phyloP scores from a whole-genome alignment of 2,797 vertebrate species.

The Capromys pilorides region DNA sequence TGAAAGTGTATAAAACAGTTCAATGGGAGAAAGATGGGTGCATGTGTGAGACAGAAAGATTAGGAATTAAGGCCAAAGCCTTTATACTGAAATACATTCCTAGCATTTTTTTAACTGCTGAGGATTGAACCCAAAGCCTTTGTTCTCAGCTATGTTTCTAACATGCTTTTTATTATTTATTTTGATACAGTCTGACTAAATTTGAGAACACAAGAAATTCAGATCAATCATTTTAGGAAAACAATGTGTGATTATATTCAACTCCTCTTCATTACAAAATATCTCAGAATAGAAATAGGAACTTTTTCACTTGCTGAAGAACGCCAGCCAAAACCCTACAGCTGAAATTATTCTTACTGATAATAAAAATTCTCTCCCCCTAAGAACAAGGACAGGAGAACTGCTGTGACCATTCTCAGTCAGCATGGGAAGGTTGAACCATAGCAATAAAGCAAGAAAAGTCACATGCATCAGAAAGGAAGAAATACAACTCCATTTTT shows the following conservation, averaged over 20 bases:
- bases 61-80: background rate
- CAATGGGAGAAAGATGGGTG: background rate
- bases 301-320: background rate
- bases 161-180: too few relatives aligned
- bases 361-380: background rate
- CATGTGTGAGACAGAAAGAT: background rate
- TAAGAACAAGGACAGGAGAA: background rate
- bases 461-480: background rate
- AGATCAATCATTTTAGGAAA: background rate
- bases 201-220: background rate
- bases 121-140: too few relatives aligned
- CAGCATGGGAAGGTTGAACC: background rate
- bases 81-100: too few relatives aligned
- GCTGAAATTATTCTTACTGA: background rate
- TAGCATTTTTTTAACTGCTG: too few relatives aligned
- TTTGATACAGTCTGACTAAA: too few relatives aligned
- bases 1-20: background rate
- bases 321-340: background rate
- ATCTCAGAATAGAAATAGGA: background rate
- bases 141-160: too few relatives aligned
- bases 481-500: background rate
- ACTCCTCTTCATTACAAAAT: background rate
- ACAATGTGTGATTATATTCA: background rate
- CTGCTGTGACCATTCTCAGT: background rate
- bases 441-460: background rate